Conservation (phyloP, 2,797 vertebrate genomes). For the Apogon hyalosoma region DNA sequence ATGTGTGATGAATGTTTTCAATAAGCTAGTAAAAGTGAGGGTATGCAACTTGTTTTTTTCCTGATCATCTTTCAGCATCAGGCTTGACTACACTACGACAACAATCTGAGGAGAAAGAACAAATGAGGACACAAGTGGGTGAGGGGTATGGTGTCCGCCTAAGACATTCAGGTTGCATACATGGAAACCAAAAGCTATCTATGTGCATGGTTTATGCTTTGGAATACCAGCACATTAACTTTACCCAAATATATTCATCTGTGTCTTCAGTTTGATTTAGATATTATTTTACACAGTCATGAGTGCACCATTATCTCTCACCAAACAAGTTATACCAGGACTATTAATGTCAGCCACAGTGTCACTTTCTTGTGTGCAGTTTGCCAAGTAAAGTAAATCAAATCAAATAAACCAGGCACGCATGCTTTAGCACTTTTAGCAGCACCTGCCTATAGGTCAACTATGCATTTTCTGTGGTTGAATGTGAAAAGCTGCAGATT, state of each 20-base stretch:
- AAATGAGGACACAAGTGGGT: not conserved
- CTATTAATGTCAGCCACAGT: not conserved
- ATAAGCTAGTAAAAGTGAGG: not conserved
- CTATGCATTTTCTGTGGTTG: no score
- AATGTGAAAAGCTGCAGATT: no score
- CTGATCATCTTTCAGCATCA: not conserved
- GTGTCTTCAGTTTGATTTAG: conserved; percentile 3
- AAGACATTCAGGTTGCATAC: not conserved
- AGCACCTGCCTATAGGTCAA: no score
- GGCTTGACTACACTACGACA: conserved; percentile 13
- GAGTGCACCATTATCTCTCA: not conserved
- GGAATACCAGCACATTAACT: not conserved
- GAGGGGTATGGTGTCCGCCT: not conserved
- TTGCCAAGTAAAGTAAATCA: not conserved
- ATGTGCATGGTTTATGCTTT: not conserved
- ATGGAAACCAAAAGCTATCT: not conserved
- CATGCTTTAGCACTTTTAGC: no score
- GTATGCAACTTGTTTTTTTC: not conserved
- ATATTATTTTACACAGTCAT: not conserved
- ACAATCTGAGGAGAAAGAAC: not conserved
- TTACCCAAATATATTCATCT: not conserved
- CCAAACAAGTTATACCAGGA: conserved; percentile 36
- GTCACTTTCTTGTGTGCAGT: not conserved
- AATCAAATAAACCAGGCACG: no score
- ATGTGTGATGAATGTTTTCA: not conserved